Base-by-base conservation (phyloP, 2,113 vertebrate species). In the Vimba vimba region DNA sequence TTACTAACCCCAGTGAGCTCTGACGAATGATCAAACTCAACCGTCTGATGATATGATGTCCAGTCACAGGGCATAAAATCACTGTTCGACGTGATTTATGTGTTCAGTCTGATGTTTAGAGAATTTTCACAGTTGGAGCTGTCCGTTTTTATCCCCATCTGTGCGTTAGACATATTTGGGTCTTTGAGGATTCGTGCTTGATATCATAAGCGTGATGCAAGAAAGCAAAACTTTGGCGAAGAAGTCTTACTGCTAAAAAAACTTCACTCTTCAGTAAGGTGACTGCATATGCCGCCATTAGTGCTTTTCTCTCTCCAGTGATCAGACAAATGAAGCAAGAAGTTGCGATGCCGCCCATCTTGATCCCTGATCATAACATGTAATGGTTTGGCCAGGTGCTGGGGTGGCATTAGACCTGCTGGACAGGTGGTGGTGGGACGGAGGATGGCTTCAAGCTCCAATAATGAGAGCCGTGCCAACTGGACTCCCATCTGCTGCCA, bases 401-500 rank as follows among this genome's bases (percentile, higher is more conserved):
- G 88, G 91, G 92, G 93, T 92, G 93, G 92, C 91, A 91, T 93
- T 92, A 93, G 91, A 92, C 91, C 90, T 93, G 91, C 89, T 83
- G 91, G 94, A 94, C 94, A 94, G 93, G 93, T 94, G 93, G 93
- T 89, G 66, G 27, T 84, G 90, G 64, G 76, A 90, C 88, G 82
- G 89, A 90, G 90, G 88, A 92, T 88, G 90, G 91, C 91, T 92
- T 88, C 80, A 86, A 91, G 93, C 90, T 87, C 89, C 91, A 90
- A 89, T 94, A 94, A 94, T 92, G 93, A 94, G 91, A 90, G 86
- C 77, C 85, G 87, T 89, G 92, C 91, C 93, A 93, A 93, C 91
- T 90, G 92, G 91, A 92, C 89, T 90, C 92, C 94, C 93, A 94
- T 95, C 94, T 94, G 94, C 89, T 92, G 90, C 90, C 90, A 86